Conservation (phyloP, 2,888 invertebrate species). For the Sphecodes monilicornis region DNA sequence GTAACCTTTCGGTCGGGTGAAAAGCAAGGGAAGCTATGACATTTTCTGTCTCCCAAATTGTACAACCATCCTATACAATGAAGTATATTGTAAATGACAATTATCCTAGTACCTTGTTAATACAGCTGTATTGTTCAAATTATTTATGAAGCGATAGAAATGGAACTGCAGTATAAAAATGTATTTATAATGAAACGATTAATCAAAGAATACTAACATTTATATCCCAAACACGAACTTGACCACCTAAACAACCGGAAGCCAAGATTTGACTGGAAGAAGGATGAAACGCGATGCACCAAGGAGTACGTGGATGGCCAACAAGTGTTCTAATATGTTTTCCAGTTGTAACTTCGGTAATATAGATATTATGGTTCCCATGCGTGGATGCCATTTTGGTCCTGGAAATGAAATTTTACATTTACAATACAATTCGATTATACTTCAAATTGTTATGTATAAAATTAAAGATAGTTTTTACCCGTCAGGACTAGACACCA, state of each 20-base stretch:
- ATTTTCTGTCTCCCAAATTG: conserved; percentile 91
- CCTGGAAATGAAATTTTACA: conserved; percentile 83
- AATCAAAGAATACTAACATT: conserved; percentile 85
- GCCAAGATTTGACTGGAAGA: conserved; percentile 93
- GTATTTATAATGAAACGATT: background rate
- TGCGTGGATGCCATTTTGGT: conserved; percentile 94
- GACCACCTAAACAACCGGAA: conserved; percentile 94
- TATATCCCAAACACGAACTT: conserved; percentile 95
- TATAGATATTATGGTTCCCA: conserved; percentile 95
- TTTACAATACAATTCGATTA: background rate
- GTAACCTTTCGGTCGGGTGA: conserved; percentile 92
- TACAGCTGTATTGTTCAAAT: no score
- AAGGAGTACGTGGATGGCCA: conserved; percentile 95
- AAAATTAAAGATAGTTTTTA: conserved; percentile 81
- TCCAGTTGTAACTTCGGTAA: conserved; percentile 92
- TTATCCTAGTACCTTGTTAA: background rate
- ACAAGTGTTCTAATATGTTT: conserved; percentile 91
- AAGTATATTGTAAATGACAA: conserved; percentile 14
- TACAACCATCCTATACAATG: conserved; percentile 90
- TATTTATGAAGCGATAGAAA: background rate
- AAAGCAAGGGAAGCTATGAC: conserved; percentile 94
- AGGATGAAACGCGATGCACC: conserved; percentile 96
- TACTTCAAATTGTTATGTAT: background rate
- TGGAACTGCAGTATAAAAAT: background rate
- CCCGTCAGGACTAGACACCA: conserved; percentile 96